Evolutionary conservation across 2,113 vertebrate species (phyloP).

Genomic region (Pituophis catenifer): DNA sequence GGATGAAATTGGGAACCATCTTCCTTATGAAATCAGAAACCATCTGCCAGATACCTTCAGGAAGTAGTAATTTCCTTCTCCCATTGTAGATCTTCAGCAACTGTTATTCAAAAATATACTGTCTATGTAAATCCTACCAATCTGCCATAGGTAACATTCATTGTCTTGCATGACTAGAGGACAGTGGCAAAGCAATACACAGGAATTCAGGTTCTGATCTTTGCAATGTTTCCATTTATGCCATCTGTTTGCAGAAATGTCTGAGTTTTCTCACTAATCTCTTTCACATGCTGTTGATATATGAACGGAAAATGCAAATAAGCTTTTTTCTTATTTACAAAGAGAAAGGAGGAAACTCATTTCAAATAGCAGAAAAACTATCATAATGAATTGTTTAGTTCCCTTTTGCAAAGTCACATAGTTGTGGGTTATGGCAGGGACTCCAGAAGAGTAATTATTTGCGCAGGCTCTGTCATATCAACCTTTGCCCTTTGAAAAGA

Average conservation of each 20-base stretch:
- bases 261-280: background rate
- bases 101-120: background rate
- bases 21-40: background rate
- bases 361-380: background rate
- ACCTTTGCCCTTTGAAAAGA: constrained; percentile 24
- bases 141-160: background rate
- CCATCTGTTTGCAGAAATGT: background rate
- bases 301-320: background rate
- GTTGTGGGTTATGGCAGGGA: background rate
- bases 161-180: background rate
- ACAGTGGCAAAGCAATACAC: background rate
- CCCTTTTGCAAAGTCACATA: constrained; percentile 26
- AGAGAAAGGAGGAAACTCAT: background rate
- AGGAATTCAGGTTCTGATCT: background rate
- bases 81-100: background rate
- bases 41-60: background rate
- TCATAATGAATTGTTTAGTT: background rate
- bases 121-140: background rate
- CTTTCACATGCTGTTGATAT: background rate
- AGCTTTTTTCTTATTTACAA: background rate
- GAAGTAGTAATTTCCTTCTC: background rate
- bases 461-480: background rate
- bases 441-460: constrained; percentile 9
- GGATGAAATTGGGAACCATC: background rate
- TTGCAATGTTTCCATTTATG: rapidly evolving